phyloP scores from a whole-genome alignment of 2,797 vertebrate species.

The Iguana delicatissima region DNA sequence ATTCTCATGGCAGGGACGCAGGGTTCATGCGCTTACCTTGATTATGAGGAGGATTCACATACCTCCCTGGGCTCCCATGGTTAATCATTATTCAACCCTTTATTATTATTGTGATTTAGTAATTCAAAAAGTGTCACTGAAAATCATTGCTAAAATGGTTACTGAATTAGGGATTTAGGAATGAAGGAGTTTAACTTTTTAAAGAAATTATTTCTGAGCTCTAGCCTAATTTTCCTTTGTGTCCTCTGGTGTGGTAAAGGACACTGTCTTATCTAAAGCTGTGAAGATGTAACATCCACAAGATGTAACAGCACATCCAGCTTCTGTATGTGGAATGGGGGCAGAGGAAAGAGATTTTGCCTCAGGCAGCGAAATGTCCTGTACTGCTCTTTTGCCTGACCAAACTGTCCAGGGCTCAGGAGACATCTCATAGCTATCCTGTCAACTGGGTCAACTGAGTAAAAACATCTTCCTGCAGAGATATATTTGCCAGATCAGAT shows the following conservation, averaged over 20 bases:
- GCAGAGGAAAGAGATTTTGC: neutral
- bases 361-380: neutral
- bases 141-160: too few species aligned
- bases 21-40: neutral
- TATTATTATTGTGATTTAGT: too few species aligned
- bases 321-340: neutral
- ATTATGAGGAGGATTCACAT: neutral
- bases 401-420: neutral
- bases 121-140: too few species aligned
- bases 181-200: too few species aligned
- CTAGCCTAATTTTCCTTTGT: too few species aligned
- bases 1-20: neutral
- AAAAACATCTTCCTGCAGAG: neutral
- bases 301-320: neutral
- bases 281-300: neutral
- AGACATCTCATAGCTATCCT: neutral
- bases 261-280: neutral
- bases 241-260: neutral
- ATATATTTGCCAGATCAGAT: neutral
- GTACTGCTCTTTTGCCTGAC: neutral
- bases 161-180: too few species aligned
- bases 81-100: too few species aligned
- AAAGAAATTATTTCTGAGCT: too few species aligned
- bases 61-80: too few species aligned
- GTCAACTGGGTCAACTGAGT: neutral